These are phyloP conservation scores for Theonella swinhoei DNA, from an alignment of 37 sponge, comb jelly and placozoan genomes.

Conservation along the genomic window DNA sequence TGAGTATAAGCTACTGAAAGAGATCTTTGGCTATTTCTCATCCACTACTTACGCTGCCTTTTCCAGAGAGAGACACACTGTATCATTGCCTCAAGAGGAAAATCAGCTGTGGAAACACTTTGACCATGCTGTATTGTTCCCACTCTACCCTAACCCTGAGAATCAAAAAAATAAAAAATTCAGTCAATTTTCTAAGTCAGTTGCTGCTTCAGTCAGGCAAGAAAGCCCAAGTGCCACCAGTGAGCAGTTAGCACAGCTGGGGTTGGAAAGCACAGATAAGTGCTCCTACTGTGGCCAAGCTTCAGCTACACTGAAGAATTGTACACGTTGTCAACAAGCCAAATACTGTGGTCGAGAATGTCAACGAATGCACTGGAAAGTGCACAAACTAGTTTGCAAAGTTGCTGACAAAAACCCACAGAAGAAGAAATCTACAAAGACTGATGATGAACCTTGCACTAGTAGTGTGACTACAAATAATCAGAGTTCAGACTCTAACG, in stretches of 20 bases:
- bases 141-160: neutral
- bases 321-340: neutral
- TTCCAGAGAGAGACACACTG: neutral
- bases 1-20: constrained; percentile 10
- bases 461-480: too few species aligned
- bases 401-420: too few species aligned
- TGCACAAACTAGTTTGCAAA: neutral
- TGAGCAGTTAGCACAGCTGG: neutral
- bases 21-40: constrained; percentile 12
- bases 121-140: neutral
- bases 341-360: neutral
- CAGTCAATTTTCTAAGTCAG: neutral
- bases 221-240: too few species aligned
- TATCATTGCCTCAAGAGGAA: neutral
- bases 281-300: neutral
- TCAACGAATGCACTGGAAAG: neutral
- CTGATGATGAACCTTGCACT: too few species aligned
- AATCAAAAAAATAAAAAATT: too few species aligned
- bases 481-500: too few species aligned
- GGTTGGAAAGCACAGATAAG: neutral
- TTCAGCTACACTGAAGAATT: neutral
- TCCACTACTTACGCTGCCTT: neutral
- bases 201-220: too few species aligned
- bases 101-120: neutral
- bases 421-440: too few species aligned